Evolutionary conservation across 2,888 invertebrate species (phyloP).

Genomic region (Aproaerema taeniolella): DNA sequence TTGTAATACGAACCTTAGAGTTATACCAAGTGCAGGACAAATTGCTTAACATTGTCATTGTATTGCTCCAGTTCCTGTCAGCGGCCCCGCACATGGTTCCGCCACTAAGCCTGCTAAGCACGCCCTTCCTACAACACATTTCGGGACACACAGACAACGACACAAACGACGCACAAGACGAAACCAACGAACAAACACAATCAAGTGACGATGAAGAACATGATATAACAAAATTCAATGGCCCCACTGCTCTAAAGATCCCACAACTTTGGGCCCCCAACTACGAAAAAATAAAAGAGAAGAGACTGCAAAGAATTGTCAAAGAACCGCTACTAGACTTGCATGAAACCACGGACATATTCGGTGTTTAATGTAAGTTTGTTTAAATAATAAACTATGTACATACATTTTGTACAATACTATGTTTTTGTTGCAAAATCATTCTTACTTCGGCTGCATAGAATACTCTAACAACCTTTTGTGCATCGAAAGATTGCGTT

Average conservation of each 20-base stretch:
- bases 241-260: constrained; percentile 34
- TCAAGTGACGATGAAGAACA: constrained; percentile 52
- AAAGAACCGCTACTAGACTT: constrained; percentile 48
- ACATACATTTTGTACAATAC: no score
- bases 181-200: constrained; percentile 37
- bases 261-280: constrained; percentile 59
- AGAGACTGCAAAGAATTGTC: constrained; percentile 55
- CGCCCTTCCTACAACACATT: constrained; percentile 58
- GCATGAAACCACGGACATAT: constrained; percentile 40
- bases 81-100: constrained; percentile 68
- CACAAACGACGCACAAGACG: constrained; percentile 23
- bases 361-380: constrained; percentile 34
- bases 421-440: no score
- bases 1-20: no score
- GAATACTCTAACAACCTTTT: no score
- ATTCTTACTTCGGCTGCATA: no score
- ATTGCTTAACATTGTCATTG: no score
- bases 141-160: constrained; percentile 44
- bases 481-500: no score
- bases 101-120: constrained; percentile 55
- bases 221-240: constrained; percentile 27
- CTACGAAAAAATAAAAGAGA: constrained; percentile 64
- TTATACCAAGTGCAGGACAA: no score
- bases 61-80: constrained; percentile 53
- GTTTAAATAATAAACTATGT: constrained; percentile 16